A percentile compares a stretch with the other conserved stretches of the same genome.
phyloP scores from a whole-genome alignment of 2,113 vertebrate genomes.

The Fulmarus glacialis region DNA sequence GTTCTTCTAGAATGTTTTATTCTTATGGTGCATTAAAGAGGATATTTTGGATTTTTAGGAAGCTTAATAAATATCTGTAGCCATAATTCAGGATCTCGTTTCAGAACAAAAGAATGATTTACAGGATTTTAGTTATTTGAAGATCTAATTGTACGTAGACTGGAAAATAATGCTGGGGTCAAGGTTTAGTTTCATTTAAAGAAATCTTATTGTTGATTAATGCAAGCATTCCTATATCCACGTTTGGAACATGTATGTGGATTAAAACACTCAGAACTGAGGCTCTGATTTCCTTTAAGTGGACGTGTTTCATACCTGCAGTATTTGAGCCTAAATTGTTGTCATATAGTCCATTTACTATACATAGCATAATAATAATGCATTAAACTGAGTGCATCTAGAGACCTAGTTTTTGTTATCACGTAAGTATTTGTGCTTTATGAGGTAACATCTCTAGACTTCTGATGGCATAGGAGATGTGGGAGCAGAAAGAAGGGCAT shows the following conservation, averaged over 20 bases:
- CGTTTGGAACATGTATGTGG: background rate
- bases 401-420: background rate
- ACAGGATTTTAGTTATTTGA: background rate
- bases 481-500: background rate
- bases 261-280: background rate
- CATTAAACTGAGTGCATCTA: background rate
- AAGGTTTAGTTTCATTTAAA: background rate
- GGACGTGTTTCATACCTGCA: background rate
- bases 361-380: background rate
- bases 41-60: background rate
- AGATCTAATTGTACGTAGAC: background rate
- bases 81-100: background rate
- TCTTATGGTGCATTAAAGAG: background rate
- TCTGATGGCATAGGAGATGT: background rate
- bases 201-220: background rate
- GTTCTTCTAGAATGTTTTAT: background rate
- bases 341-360: background rate
- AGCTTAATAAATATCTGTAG: background rate
- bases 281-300: background rate
- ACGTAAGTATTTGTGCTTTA: background rate
- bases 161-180: background rate
- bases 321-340: background rate
- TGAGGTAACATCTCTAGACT: background rate
- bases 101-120: background rate
- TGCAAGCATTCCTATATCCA: background rate